phyloP scores from a whole-genome alignment of 2,797 vertebrate species.

The Setipinna tenuifilis region DNA sequence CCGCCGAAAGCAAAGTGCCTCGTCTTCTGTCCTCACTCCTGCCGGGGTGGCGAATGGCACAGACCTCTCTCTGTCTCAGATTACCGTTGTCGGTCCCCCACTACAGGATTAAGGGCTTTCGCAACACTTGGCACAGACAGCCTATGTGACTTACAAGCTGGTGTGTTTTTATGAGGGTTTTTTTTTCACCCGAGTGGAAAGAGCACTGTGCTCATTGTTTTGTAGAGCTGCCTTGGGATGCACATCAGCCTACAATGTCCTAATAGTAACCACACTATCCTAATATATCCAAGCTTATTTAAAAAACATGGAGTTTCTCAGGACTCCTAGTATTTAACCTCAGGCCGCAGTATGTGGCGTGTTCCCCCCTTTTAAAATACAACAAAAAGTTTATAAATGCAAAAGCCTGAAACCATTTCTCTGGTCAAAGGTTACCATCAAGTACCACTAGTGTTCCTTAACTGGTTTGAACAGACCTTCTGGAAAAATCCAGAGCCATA shows the following conservation, averaged over 20 bases:
- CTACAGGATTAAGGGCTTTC: conserved; percentile 41
- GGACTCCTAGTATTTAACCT: background rate
- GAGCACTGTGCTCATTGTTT: conserved; percentile 13
- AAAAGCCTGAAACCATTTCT: background rate
- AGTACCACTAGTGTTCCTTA: conserved; percentile 70
- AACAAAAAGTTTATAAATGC: background rate
- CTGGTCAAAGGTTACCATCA: background rate
- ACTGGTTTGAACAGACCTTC: conserved; percentile 78
- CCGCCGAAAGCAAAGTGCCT: background rate
- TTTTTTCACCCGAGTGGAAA: background rate
- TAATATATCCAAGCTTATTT: background rate
- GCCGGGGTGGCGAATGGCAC: conserved; percentile 9
- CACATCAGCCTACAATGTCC: background rate
- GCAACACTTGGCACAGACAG: conserved; percentile 23
- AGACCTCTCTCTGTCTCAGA: conserved; percentile 4
- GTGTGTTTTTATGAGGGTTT: conserved; percentile 9
- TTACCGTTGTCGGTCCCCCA: background rate
- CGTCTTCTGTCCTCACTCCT: background rate
- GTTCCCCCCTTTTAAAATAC: background rate
- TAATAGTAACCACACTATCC: conserved; percentile 17
- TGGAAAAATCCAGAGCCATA: conserved; percentile 97
- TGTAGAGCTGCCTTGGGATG: background rate
- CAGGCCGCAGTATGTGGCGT: background rate
- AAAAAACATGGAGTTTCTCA: background rate
- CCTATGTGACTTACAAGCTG: background rate